Evolutionary conservation across 1,140 invertebrate species (phyloP), one percentile per base, ranked within the genome.

Genomic region (Arion vulgaris): DNA sequence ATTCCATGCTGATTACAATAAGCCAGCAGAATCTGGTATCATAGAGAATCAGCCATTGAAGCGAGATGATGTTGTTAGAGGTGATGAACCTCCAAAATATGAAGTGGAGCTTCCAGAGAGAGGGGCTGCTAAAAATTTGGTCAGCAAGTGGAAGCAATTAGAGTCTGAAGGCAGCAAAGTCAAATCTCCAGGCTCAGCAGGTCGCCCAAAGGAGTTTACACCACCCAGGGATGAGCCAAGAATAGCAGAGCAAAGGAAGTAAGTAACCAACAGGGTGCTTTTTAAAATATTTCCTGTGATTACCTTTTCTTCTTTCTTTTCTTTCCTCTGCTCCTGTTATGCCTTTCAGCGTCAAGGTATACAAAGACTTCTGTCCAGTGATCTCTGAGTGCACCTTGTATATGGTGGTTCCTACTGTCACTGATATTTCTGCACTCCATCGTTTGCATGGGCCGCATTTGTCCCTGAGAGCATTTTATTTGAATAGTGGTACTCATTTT

Each of bases 181-280:
- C 17, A 68, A 85, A 62, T 85, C 84, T 0, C 84, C 86, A 1
- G 74, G 81, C 41, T 82, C 88, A 23, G 74, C 83, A 26, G 81
- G 86, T 9, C 86, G 84, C 73, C 85, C 78, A 41, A 89, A 89
- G 84, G 90, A 91, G 81, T 91, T 91, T 75, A 91, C 90, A 2
- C 90, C 90, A 19, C 90, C 90, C 2, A 82, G 90, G 28, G 89
- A 88, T 26, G 86, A 88, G 17, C 80, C 85, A 1, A 73, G 85
- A 34, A 77, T 86, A 53, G 77, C 76, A 19, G 73, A 83, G 41
- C 74, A 73, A 51, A 68, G 80, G 53, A 66, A 80, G 62, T 62
- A 53, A 62, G 53, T 66, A 39, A 57, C 26, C 53, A 15, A 57
- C 4, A 57, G 9, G 41, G n/a, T n/a, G n/a, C n/a, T n/a, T n/a